These are phyloP conservation scores for Sarcophaga variegata DNA, from an alignment of 2,888 invertebrate genomes.

Conservation along the genomic window DNA sequence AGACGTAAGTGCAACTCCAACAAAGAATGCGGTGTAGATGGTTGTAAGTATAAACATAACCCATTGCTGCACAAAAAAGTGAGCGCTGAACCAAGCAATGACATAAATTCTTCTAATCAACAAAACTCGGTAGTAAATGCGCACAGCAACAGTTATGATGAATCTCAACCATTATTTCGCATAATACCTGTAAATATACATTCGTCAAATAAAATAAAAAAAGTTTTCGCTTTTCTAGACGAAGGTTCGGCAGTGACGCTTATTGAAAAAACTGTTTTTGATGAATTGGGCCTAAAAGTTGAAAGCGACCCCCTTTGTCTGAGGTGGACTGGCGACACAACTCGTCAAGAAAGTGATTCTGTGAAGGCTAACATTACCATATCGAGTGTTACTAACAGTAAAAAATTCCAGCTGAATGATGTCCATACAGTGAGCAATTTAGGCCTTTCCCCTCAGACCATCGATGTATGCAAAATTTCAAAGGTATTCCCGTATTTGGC, in stretches of 20 bases:
- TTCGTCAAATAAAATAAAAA: conserved; percentile 16
- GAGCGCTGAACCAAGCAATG: neutral
- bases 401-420: no score
- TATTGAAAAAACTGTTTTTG: conserved; percentile 50
- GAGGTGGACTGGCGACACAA: conserved; percentile 53
- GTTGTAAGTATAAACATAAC: no score
- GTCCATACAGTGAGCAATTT: conserved; percentile 1
- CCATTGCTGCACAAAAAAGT: no score
- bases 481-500: no score
- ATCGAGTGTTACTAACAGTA: conserved; percentile 39
- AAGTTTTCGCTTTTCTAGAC: conserved; percentile 46
- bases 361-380: conserved; percentile 43
- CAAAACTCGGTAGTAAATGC: conserved; percentile 24
- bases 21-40: no score
- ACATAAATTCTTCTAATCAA: neutral
- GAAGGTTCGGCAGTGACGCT: conserved; percentile 56
- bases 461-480: no score
- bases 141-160: conserved; percentile 23
- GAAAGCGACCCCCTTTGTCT: conserved; percentile 45
- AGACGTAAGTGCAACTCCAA: no score
- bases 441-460: conserved; percentile 32
- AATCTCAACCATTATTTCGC: conserved; percentile 40
- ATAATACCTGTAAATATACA: conserved; percentile 42
- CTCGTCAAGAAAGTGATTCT: conserved; percentile 45
- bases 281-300: conserved; percentile 47